These are phyloP conservation scores for Cantharis rustica DNA, from an alignment of 2,888 invertebrate genomes.

Conservation along the genomic window DNA sequence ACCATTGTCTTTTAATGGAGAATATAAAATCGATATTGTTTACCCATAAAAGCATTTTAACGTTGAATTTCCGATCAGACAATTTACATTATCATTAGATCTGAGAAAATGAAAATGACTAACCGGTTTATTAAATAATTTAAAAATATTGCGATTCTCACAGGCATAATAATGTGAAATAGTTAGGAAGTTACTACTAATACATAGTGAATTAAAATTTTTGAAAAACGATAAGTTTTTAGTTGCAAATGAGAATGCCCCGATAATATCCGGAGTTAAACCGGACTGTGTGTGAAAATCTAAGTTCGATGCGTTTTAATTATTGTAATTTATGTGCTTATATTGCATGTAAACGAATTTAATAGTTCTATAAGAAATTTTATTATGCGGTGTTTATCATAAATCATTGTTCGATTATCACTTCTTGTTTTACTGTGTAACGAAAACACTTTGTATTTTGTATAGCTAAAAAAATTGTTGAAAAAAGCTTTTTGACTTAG, in stretches of 20 bases:
- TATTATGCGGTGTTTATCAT: neutral
- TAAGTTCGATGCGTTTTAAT: slow-evolving; percentile 7
- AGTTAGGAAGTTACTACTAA: neutral
- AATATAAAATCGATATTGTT: neutral
- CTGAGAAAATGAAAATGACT: neutral
- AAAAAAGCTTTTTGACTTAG: neutral
- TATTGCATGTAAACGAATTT: neutral
- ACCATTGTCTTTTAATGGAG: neutral
- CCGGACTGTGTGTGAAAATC: slow-evolving; percentile 6
- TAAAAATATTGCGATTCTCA: neutral
- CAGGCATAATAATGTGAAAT: neutral
- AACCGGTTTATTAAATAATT: neutral
- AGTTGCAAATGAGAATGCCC: neutral
- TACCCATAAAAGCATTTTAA: neutral
- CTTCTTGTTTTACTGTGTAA: neutral
- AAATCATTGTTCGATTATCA: neutral
- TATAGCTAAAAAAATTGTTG: neutral
- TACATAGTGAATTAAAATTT: neutral
- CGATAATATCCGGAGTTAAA: slow-evolving; percentile 7
- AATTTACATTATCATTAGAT: neutral
- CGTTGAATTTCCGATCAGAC: neutral
- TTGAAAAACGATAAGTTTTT: neutral
- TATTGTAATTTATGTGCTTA: slow-evolving; percentile 11
- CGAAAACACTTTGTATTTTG: neutral
- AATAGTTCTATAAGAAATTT: neutral